Evolutionary conservation across 2,888 invertebrate species (phyloP).

Genomic region (Scaptodrosophila latifasciaeformis): DNA sequence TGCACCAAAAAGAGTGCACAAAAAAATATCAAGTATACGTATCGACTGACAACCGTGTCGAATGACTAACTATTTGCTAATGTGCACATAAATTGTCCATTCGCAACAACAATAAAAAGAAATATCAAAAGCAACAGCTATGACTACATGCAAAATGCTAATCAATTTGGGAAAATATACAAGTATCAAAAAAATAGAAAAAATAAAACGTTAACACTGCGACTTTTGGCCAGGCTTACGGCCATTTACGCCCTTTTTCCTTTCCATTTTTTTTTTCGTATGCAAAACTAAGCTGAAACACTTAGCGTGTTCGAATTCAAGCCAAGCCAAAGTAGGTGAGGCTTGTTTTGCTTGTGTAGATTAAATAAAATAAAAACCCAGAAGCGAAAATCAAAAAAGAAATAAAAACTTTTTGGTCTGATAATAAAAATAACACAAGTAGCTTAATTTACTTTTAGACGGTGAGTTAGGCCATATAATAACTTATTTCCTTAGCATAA

Average conservation of each 20-base stretch:
- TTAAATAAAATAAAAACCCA: not conserved
- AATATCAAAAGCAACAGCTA: too few relatives aligned
- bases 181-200: not conserved
- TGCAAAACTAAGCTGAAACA: not conserved
- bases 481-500: too few relatives aligned
- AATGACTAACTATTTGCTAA: slow-evolving; percentile 8
- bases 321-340: not conserved
- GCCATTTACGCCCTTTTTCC: slow-evolving; percentile 2
- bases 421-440: too few relatives aligned
- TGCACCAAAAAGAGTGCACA: slow-evolving; percentile 33
- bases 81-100: slow-evolving; percentile 13
- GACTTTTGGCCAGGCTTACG: not conserved
- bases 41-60: not conserved
- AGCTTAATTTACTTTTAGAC: too few relatives aligned
- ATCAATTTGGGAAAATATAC: not conserved
- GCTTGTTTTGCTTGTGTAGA: not conserved
- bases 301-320: not conserved
- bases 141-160: not conserved
- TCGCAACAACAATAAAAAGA: not conserved
- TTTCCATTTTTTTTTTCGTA: not conserved
- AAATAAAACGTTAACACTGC: not conserved
- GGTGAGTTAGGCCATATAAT: too few relatives aligned
- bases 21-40: too few relatives aligned
- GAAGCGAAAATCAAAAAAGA: too few relatives aligned
- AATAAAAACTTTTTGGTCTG: too few relatives aligned